phyloP scores from a whole-genome alignment of 92 coral and sea anemone species.

The Paramuricea clavata region DNA sequence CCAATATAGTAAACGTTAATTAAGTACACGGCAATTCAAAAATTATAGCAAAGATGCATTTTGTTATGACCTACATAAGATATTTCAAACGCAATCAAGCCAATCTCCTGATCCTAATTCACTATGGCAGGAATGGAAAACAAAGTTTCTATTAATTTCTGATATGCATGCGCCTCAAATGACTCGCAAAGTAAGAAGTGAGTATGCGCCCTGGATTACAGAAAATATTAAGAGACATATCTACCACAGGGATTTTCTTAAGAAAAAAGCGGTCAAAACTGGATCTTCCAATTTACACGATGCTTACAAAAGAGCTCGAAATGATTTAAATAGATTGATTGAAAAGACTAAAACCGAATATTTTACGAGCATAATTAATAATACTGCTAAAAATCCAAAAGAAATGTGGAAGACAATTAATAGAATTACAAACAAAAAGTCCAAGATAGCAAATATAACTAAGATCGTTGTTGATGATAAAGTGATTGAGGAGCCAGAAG shows the following conservation, averaged over 20 bases:
- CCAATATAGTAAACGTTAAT: no score
- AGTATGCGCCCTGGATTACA: background rate
- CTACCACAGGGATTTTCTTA: background rate
- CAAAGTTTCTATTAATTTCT: no score
- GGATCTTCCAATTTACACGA: background rate
- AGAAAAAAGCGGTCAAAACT: background rate
- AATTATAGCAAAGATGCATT: no score
- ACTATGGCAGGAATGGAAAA: no score
- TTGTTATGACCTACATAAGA: no score
- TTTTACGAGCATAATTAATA: background rate
- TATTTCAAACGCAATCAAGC: no score
- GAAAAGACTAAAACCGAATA: background rate
- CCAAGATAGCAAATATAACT: background rate
- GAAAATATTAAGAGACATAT: no score
- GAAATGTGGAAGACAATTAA: no score
- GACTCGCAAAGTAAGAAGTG: background rate
- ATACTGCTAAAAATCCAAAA: background rate
- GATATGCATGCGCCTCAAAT: no score
- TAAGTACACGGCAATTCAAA: no score
- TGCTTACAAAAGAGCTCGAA: background rate
- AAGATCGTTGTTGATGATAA: background rate
- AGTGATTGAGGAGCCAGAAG: background rate
- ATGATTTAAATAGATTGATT: background rate
- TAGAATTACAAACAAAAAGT: no score
- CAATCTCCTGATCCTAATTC: no score